A percentile compares a stretch with the other conserved stretches of the same genome.
phyloP scores from a whole-genome alignment of 2,797 vertebrate genomes.

The Cephalopachus bancanus region DNA sequence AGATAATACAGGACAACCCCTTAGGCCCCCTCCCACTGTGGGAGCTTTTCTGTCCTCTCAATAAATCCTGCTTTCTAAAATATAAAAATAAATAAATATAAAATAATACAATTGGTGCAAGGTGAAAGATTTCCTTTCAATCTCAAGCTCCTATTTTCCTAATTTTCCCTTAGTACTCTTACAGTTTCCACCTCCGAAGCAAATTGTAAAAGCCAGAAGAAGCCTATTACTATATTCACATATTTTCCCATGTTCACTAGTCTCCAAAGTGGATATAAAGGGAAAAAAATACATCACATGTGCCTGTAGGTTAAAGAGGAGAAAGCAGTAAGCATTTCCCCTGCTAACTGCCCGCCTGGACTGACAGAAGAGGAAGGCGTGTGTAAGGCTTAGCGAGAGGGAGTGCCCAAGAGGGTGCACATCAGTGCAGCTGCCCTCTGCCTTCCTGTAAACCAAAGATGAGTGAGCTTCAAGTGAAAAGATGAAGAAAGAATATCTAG shows the following conservation, averaged over 20 bases:
- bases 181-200: neutral
- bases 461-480: neutral
- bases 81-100: neutral
- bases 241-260: neutral
- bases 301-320: neutral
- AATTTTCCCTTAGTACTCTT: neutral
- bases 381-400: neutral
- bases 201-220: conserved; percentile 32
- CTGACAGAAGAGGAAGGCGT: neutral
- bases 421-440: neutral
- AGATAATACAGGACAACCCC: neutral
- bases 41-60: no score
- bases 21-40: no score
- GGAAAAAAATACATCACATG: neutral
- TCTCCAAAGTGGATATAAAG: conserved; percentile 1
- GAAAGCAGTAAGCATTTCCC: neutral
- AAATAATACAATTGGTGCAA: neutral
- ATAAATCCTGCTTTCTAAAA: no score
- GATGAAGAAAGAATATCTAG: neutral
- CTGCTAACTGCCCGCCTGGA: accelerated
- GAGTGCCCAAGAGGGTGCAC: neutral
- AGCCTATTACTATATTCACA: neutral
- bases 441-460: neutral
- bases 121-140: neutral
- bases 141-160: neutral